These are phyloP conservation scores for Phyllostomus discolor DNA, from an alignment of 2,113 vertebrate genomes.

Conservation along the genomic window DNA sequence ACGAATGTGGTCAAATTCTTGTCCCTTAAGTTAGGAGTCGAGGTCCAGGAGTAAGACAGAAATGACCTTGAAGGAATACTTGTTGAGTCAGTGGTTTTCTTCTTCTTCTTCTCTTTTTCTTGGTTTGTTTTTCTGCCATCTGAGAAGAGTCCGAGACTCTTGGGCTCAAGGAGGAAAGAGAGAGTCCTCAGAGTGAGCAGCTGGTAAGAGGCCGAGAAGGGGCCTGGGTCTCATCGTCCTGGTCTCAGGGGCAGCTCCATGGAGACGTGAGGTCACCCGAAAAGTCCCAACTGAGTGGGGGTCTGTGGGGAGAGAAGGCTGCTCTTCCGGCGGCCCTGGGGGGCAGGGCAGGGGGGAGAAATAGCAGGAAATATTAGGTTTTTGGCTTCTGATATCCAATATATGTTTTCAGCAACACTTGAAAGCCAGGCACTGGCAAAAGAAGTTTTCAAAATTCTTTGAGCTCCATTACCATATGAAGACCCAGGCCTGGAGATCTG, in stretches of 20 bases:
- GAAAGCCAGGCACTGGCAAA: neutral
- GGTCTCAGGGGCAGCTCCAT: neutral
- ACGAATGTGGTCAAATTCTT: neutral
- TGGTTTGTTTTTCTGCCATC: neutral
- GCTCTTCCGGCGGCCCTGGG: neutral
- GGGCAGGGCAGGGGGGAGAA: neutral
- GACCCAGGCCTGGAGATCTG: neutral
- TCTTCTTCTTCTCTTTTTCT: no score
- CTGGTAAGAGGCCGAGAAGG: neutral
- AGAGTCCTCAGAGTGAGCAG: neutral
- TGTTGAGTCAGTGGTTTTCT: neutral
- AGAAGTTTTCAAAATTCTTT: neutral
- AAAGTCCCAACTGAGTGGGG: neutral
- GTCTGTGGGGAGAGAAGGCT: neutral
- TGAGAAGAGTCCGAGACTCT: neutral
- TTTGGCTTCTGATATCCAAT: neutral
- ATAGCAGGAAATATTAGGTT: neutral
- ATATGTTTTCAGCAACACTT: neutral
- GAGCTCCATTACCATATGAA: neutral
- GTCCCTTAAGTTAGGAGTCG: neutral
- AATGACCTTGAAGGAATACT: neutral
- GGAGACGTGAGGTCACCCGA: neutral
- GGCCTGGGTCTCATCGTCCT: neutral
- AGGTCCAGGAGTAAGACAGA: neutral
- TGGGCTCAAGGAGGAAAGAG: neutral